These are phyloP conservation scores for Eurystomus glaucurus DNA, from an alignment of 2,797 vertebrate genomes.

Conservation along the genomic window DNA sequence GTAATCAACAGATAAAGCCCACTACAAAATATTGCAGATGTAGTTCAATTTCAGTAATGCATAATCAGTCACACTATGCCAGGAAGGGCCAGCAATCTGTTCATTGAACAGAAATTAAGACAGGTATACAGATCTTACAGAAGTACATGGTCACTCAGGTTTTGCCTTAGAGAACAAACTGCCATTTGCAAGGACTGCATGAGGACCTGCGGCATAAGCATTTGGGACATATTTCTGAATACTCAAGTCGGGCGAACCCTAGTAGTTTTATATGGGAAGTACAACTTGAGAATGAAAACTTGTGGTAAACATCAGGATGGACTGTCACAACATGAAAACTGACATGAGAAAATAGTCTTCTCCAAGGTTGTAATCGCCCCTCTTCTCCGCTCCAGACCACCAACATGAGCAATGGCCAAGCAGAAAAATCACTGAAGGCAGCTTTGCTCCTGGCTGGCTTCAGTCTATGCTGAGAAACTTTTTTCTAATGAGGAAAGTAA, in stretches of 20 bases:
- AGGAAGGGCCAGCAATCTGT: background rate
- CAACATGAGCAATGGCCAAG: background rate
- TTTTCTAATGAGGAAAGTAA: background rate
- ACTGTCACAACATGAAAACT: background rate
- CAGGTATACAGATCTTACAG: background rate
- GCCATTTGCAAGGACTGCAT: background rate
- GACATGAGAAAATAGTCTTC: background rate
- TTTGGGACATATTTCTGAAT: background rate
- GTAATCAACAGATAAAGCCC: background rate
- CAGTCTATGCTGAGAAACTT: background rate
- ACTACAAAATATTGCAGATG: background rate
- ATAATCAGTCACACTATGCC: background rate
- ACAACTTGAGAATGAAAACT: background rate
- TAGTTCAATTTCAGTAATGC: background rate
- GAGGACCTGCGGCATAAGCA: background rate
- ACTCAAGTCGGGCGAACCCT: rapidly evolving
- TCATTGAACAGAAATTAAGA: background rate
- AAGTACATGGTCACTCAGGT: background rate
- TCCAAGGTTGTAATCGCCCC: background rate
- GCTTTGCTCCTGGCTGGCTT: background rate
- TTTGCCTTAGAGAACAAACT: background rate
- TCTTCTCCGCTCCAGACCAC: background rate
- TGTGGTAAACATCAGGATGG: background rate
- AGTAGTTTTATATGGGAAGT: background rate
- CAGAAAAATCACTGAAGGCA: background rate